Evolutionary conservation across 2,888 invertebrate genomes (phyloP).

Genomic region (Habrosyne pyritoides): DNA sequence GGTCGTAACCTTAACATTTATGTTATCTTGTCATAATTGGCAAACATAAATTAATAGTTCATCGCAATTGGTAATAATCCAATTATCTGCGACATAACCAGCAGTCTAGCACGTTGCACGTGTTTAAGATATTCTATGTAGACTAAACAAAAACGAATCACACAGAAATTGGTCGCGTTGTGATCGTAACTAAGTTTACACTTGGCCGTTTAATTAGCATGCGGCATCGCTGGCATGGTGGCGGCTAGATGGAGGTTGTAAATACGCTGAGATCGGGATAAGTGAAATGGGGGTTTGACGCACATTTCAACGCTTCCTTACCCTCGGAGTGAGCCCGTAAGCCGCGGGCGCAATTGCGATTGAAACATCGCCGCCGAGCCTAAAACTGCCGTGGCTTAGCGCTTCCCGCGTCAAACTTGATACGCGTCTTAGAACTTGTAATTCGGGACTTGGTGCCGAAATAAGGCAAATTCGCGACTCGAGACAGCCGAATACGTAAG

Average conservation of each 20-base stretch:
- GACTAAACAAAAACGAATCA: conserved; percentile 30
- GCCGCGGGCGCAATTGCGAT: conserved; percentile 69
- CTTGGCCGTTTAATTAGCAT: conserved; percentile 42
- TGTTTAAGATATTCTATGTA: too few species aligned
- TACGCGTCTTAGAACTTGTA: conserved; percentile 75
- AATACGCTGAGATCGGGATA: conserved; percentile 59
- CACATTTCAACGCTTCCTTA: conserved; percentile 64
- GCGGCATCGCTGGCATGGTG: conserved; percentile 29
- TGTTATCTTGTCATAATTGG: too few species aligned
- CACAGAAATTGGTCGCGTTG: conserved; percentile 12
- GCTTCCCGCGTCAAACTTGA: conserved; percentile 70
- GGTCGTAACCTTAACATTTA: too few species aligned
- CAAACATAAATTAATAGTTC: too few species aligned
- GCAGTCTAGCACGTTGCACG: too few species aligned
- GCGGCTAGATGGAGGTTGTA: conserved; percentile 33
- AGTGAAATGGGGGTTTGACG: conserved; percentile 72
- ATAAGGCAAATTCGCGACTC: conserved; percentile 76
- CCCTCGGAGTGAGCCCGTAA: conserved; percentile 64
- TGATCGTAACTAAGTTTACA: conserved; percentile 23
- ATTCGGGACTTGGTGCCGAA: conserved; percentile 75
- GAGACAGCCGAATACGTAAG: conserved; percentile 36
- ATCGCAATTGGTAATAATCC: background rate
- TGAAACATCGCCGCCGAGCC: conserved; percentile 72
- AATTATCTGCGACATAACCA: background rate
- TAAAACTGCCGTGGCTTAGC: conserved; percentile 73